Evolutionary conservation across 2,888 invertebrate species (phyloP).

Genomic region (Poecilobothrus nobilitatus): DNA sequence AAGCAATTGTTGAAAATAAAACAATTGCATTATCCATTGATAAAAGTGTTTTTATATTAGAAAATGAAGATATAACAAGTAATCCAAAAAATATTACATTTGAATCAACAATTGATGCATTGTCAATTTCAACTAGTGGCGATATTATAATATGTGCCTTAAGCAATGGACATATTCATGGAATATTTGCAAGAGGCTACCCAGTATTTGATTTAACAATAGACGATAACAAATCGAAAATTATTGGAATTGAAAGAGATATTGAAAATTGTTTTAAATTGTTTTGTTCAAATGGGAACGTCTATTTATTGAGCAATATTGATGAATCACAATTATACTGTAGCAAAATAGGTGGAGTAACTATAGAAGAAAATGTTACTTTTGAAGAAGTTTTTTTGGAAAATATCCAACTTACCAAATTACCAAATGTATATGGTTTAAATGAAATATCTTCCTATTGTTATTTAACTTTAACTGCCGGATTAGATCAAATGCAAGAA

Average conservation of each 20-base stretch:
- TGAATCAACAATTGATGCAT: slow-evolving; percentile 33
- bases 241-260: slow-evolving; percentile 33
- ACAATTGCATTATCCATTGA: slow-evolving; percentile 40
- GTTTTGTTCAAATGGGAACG: slow-evolving; percentile 36
- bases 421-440: slow-evolving; percentile 25
- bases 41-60: slow-evolving; percentile 35
- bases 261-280: slow-evolving; percentile 30
- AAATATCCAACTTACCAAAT: slow-evolving; percentile 25
- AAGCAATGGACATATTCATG: slow-evolving; percentile 39
- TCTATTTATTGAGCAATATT: slow-evolving; percentile 33
- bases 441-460: slow-evolving; percentile 26
- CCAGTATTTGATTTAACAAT: slow-evolving; percentile 36
- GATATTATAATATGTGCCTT: slow-evolving; percentile 39
- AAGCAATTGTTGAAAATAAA: slow-evolving; percentile 35
- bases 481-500: slow-evolving; percentile 12
- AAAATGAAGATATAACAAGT: slow-evolving; percentile 38
- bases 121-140: slow-evolving; percentile 36
- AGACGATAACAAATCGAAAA: slow-evolving; percentile 35
- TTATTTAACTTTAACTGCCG: slow-evolving; percentile 15
- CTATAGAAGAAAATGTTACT: slow-evolving; percentile 30
- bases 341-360: slow-evolving; percentile 28
- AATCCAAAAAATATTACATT: slow-evolving; percentile 36
- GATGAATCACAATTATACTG: slow-evolving; percentile 34
- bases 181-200: slow-evolving; percentile 37
- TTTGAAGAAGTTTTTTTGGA: slow-evolving; percentile 18